A percentile compares a stretch with the other conserved stretches of the same genome.
phyloP scores from a whole-genome alignment of 2,888 invertebrate genomes.

The Elmis aenea region DNA sequence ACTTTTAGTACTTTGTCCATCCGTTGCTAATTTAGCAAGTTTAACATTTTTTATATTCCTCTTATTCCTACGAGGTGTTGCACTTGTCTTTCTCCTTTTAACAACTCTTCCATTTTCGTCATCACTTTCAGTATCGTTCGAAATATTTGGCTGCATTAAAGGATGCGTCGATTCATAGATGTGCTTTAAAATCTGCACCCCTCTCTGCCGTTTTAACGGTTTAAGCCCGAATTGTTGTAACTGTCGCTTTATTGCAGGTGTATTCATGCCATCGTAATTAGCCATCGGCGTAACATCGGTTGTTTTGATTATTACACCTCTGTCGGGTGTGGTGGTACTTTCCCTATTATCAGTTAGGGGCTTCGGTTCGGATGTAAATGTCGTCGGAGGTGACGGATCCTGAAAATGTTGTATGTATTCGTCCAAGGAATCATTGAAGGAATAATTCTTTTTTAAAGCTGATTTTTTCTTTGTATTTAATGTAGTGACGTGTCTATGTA shows the following conservation, averaged over 20 bases:
- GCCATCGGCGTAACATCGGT: conserved; percentile 55
- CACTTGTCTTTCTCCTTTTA: conserved; percentile 24
- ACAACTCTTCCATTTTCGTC: conserved; percentile 21
- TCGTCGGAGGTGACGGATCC: background rate
- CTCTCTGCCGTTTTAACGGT: conserved; percentile 56
- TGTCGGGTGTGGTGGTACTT: conserved; percentile 41
- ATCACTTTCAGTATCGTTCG: conserved; percentile 20
- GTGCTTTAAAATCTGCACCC: conserved; percentile 59
- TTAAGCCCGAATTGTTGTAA: conserved; percentile 63
- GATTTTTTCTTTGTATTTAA: too few relatives aligned
- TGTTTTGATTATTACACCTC: conserved; percentile 51
- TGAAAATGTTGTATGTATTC: background rate
- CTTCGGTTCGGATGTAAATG: background rate
- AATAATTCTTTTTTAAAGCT: too few relatives aligned
- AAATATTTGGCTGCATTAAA: background rate
- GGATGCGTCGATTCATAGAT: conserved; percentile 68
- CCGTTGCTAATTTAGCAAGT: background rate
- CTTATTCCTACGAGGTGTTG: conserved; percentile 1
- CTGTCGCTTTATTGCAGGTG: conserved; percentile 54
- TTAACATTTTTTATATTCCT: conserved; percentile 1
- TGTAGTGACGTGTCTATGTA: too few relatives aligned
- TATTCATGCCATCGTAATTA: conserved; percentile 54
- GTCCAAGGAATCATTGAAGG: background rate
- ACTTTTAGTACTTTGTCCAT: conserved; percentile 3
- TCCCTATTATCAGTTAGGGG: background rate